Evolutionary conservation across 2,113 vertebrate species (phyloP).

Genomic region (Alaudala cheleensis): DNA sequence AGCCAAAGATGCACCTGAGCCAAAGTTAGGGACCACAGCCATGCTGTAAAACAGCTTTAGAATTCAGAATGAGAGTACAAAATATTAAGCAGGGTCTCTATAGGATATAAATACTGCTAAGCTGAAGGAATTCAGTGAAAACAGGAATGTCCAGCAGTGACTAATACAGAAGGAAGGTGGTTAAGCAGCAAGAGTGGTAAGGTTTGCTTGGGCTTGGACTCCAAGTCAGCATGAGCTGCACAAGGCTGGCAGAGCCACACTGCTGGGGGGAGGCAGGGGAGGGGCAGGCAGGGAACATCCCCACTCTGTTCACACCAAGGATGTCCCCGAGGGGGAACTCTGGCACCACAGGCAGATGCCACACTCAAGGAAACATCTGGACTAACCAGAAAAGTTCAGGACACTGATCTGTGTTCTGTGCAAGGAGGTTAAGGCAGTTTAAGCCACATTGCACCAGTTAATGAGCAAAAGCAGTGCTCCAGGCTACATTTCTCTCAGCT

Average conservation of each 20-base stretch:
- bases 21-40: background rate
- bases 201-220: background rate
- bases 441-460: background rate
- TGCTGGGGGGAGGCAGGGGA: background rate
- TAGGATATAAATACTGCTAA: background rate
- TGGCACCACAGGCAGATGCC: rapidly evolving
- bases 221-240: background rate
- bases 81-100: background rate
- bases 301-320: background rate
- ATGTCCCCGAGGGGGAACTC: background rate
- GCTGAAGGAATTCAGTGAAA: background rate
- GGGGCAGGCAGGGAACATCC: background rate
- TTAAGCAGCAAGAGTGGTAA: background rate
- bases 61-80: background rate
- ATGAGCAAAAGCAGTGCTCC: background rate
- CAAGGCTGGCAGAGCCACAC: background rate
- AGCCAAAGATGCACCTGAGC: background rate
- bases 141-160: background rate
- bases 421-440: background rate
- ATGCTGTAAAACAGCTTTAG: background rate
- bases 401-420: background rate
- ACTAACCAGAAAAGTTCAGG: background rate
- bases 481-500: background rate
- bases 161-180: background rate
- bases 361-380: background rate